Evolutionary conservation across 1,140 invertebrate genomes (phyloP), one percentile per base, ranked within the genome.

Genomic region (Acromyrmex heyeri): DNA sequence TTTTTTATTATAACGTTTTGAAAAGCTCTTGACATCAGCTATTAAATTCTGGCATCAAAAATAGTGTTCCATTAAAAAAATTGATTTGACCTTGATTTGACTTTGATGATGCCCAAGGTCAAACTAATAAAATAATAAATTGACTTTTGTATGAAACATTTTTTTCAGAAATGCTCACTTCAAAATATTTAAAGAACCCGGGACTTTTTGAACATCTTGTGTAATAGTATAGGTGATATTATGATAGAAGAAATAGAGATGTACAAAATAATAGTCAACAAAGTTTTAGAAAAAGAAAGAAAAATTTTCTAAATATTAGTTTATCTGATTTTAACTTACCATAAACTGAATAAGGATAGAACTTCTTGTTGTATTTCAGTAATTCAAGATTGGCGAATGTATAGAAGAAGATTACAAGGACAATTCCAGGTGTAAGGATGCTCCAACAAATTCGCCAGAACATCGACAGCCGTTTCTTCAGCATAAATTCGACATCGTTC

Each of bases 371-470:
- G 30, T 94, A 93, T 24, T 78, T 91, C 12, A 97, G 87, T 0
- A 95, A 95, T 90, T 96, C 93, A 16, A 96, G 94, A 21, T 95
- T 95, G 3, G 93, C 85, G 44, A 97, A 93, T 0, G 96, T 96
- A 92, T 97, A 97, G 1, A 97, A 91, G 75, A 97, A 96, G 59
- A 97, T 97, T 12, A 96, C 95, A 30, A 97, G 94, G 91, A 98
- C 96, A 76, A 97, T 95, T 1, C 96, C 91, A 92, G 96, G 98
- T 50, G 97, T 97, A 27, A 98, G 94, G 86, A 98, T 91, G 38
- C 96, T 96, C 98, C 98, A 99, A 86, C 97, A 98, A 7, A 97
- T 91, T 83, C 97, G 96, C 98, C 98, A 98, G 93, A 98, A 98
- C 0, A 97, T 83, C 1, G 97, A 96, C 0, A 98, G 96, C 78